These are phyloP conservation scores for Hypsibius dujardini DNA, from an alignment of 1,140 invertebrate species.

Conservation along the genomic window DNA sequence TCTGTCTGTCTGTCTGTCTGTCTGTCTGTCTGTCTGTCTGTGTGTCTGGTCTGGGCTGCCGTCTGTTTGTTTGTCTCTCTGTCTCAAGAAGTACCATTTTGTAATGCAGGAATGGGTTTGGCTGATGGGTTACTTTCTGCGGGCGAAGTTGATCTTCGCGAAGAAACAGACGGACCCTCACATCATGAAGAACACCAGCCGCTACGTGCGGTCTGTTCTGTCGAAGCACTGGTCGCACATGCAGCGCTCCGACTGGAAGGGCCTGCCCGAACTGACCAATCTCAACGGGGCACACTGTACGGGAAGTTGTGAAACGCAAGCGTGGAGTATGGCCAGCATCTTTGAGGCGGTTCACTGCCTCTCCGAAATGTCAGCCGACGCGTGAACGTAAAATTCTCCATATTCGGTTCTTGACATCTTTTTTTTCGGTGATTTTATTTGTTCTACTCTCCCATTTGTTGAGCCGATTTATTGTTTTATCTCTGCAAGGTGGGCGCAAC, in stretches of 20 bases:
- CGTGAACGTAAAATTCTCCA: too few relatives aligned
- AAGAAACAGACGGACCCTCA: slow-evolving; percentile 41
- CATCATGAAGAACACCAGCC: slow-evolving; percentile 46
- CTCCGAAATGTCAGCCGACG: too few relatives aligned
- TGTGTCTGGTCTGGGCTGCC: too few relatives aligned
- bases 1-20: not conserved
- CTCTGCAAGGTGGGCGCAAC: too few relatives aligned
- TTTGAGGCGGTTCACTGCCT: slow-evolving; percentile 50
- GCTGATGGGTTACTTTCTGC: slow-evolving; percentile 77
- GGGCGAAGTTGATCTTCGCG: slow-evolving; percentile 66
- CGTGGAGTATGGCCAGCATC: slow-evolving; percentile 75
- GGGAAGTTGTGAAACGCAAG: slow-evolving; percentile 77
- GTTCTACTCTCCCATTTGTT: too few relatives aligned
- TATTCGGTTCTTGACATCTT: too few relatives aligned
- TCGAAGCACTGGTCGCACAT: slow-evolving; percentile 57
- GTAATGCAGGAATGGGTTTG: slow-evolving; percentile 81
- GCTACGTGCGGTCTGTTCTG: slow-evolving; percentile 48
- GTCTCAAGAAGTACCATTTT: too few relatives aligned
- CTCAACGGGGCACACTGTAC: slow-evolving; percentile 59
- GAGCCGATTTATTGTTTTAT: too few relatives aligned
- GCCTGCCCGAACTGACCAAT: slow-evolving; percentile 88
- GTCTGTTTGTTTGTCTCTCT: too few relatives aligned
- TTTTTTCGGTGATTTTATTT: too few relatives aligned
- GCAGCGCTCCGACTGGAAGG: slow-evolving; percentile 59
- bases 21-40: too few relatives aligned